Conservation (phyloP, 2,797 vertebrate genomes). For the Brachyalestes nurse region DNA sequence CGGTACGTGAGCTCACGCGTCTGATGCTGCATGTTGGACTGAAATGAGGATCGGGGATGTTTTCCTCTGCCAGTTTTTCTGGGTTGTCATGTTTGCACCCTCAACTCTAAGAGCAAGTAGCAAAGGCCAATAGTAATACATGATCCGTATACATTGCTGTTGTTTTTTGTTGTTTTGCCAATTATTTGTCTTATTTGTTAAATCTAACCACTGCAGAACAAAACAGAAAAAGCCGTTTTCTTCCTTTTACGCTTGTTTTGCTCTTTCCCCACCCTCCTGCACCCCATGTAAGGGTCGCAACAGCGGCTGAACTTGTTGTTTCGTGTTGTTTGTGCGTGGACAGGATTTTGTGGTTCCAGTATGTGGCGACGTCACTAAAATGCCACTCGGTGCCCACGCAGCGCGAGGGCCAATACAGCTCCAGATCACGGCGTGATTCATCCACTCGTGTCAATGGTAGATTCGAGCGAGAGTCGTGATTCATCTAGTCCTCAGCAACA, state of each 20-base stretch:
- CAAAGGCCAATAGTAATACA: too few species aligned
- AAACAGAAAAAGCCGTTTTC: too few species aligned
- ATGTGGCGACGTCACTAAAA: slow-evolving; percentile 4
- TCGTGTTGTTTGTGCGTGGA: not conserved
- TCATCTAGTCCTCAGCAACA: not conserved
- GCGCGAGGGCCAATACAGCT: not conserved
- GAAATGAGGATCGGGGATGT: not conserved
- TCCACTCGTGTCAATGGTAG: not conserved
- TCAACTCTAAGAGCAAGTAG: too few species aligned
- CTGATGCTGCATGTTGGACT: not conserved
- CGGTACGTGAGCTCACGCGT: slow-evolving; percentile 66
- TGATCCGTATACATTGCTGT: too few species aligned
- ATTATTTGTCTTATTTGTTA: too few species aligned
- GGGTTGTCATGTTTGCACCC: not conserved
- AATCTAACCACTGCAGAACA: too few species aligned
- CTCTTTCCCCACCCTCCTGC: not conserved
- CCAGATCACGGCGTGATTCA: slow-evolving; percentile 30
- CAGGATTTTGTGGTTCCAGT: not conserved
- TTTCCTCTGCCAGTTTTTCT: not conserved
- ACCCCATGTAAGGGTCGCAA: too few species aligned
- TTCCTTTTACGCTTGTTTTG: too few species aligned
- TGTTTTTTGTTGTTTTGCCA: too few species aligned
- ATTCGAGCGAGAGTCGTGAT: not conserved
- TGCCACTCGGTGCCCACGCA: not conserved
- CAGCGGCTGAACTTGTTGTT: too few species aligned